These are phyloP conservation scores for Synanthedon formicaeformis DNA, from an alignment of 2,888 invertebrate genomes.

Conservation along the genomic window DNA sequence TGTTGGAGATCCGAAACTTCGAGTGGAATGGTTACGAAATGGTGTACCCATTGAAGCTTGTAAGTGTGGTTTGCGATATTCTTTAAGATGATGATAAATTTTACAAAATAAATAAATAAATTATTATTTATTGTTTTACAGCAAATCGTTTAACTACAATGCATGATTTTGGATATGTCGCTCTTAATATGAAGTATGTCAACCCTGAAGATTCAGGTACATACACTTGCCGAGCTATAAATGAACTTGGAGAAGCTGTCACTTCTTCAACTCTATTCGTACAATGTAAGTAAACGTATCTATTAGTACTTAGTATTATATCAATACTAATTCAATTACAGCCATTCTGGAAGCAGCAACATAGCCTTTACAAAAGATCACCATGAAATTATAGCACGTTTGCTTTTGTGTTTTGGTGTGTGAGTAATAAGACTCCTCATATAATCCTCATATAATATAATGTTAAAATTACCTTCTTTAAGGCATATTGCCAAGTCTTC, in stretches of 20 bases:
- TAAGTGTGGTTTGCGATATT: conserved; percentile 50
- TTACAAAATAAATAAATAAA: not conserved
- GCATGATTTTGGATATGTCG: conserved; percentile 98
- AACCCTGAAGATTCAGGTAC: conserved; percentile 97
- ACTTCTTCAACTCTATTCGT: conserved; percentile 93
- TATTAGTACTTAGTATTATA: no score
- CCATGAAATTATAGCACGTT: no score
- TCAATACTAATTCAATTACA: no score
- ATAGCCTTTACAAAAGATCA: no score
- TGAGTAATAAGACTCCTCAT: no score
- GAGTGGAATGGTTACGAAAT: conserved; percentile 93
- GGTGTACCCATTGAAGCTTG: conserved; percentile 91
- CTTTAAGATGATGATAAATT: not conserved
- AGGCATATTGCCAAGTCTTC: no score
- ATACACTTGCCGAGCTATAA: conserved; percentile 93
- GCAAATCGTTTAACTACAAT: conserved; percentile 93
- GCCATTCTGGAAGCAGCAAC: no score
- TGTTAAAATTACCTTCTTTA: no score
- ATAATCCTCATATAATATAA: no score
- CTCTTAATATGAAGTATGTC: conserved; percentile 92
- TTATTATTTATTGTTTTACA: conserved; percentile 26
- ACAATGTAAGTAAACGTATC: conserved; percentile 74
- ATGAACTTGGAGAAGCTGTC: conserved; percentile 94
- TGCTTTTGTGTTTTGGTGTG: not conserved
- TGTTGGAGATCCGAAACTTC: conserved; percentile 92